Percentiles rank a stretch among this genome's conserved stretches.
phyloP scores from a whole-genome alignment of 2,888 invertebrate species.

The Chelonus formosanus region DNA sequence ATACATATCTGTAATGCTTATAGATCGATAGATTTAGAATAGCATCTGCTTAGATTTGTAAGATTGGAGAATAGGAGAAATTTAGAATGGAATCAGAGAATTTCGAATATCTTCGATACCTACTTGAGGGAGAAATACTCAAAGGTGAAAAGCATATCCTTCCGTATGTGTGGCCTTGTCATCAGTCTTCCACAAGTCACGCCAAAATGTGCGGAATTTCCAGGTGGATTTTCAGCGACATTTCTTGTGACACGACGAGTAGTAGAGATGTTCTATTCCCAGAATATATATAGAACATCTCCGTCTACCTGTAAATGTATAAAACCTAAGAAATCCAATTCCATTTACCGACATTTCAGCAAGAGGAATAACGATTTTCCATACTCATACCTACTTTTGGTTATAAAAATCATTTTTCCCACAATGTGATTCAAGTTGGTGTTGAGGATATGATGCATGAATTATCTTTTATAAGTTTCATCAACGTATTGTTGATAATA shows the following conservation, averaged over 20 bases:
- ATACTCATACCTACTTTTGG: conserved; percentile 1
- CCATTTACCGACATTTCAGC: conserved; percentile 5
- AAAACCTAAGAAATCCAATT: conserved; percentile 12
- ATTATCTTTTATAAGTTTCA: not conserved
- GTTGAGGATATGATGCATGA: not conserved
- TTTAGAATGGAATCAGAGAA: not conserved
- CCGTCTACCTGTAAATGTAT: not conserved
- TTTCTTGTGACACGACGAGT: conserved; percentile 3
- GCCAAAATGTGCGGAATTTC: conserved; percentile 10
- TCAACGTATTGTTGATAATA: too few relatives aligned
- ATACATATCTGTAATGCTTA: not conserved
- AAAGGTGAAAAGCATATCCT: not conserved
- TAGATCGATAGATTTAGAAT: conserved; percentile 1
- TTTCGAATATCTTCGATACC: not conserved
- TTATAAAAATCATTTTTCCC: conserved; percentile 15
- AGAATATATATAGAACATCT: conserved; percentile 4
- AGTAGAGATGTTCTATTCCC: conserved; percentile 1
- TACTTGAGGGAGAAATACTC: not conserved
- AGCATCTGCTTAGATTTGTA: not conserved
- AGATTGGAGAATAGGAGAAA: conserved; percentile 3
- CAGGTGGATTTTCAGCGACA: conserved; percentile 9
- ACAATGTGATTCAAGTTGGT: not conserved
- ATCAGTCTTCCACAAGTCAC: not conserved
- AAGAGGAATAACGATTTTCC: conserved; percentile 1
- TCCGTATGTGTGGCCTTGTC: not conserved